Evolutionary conservation across 2,113 vertebrate genomes (phyloP), one percentile per base, ranked within the genome.

Genomic region (Grus americana): DNA sequence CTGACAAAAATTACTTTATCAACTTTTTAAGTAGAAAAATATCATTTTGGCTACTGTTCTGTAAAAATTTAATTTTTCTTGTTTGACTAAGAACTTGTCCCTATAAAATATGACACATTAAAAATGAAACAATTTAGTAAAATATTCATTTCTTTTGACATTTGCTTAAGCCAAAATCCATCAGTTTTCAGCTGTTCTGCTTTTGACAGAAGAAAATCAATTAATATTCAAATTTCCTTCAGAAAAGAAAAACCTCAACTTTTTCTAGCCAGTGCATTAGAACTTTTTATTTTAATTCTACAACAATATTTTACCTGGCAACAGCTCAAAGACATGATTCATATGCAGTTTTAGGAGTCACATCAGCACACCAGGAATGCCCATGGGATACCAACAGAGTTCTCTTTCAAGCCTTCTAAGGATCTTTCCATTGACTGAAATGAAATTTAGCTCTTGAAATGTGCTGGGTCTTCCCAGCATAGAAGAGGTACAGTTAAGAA

Each of bases 261-360:
- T 95, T 79, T 86, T 27, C 58, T 57, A 84, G 27, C 13, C 49
- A 92, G 46, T 23, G 20, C 12, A 57, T 10, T 12, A 54, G 8
- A 79, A 70, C 20, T 32, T 92, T 74, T 55, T 72, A 9, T 57
- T 84, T 7, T 16, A 90, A 71, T 57, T 85, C 68, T n/a, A 0
- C 20, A 89, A 44, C 19, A 52, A 17, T 21, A 47, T 79, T 93
- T 89, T 75, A 82, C 58, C 70, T 89, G 76, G 65, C 62, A 84
- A 70, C n/a, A 93, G 54, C 36, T 91, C 62, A 95, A 94, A 93
- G 66, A 57, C 44, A 82, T 42, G 44, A 92, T 59, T 83, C 47
- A 57, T 29, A 47, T 40, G 50, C 29, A 68, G 65, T 62, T 81
- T 66, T 68, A 89, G n/a, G 23, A 46, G 46, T 81, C 91, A 78